phyloP scores from a whole-genome alignment of 1,140 invertebrate species.

The Eubasilissa regina region DNA sequence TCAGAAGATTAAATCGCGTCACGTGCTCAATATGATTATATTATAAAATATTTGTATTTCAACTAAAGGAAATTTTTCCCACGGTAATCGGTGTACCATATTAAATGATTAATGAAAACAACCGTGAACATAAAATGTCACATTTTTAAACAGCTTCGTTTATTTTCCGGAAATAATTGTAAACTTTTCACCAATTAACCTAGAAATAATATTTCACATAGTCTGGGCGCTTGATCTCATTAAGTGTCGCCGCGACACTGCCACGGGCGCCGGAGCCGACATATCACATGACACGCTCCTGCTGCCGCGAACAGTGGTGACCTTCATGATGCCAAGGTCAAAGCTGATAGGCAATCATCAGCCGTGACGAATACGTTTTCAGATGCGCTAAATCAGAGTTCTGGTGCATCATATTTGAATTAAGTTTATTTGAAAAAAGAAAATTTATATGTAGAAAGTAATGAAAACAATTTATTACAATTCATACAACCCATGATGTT shows the following conservation, averaged over 20 bases:
- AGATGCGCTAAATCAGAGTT: background rate
- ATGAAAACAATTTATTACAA: too few relatives aligned
- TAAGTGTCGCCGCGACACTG: background rate
- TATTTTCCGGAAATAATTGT: constrained; percentile 3
- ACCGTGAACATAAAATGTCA: background rate
- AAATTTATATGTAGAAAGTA: too few relatives aligned
- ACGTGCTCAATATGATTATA: too few relatives aligned
- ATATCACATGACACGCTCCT: constrained; percentile 2
- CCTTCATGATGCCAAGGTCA: constrained; percentile 19
- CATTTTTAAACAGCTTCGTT: background rate
- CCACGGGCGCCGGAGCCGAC: background rate
- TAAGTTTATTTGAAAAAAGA: too few relatives aligned
- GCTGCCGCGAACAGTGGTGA: background rate
- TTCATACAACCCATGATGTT: too few relatives aligned
- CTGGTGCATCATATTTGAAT: too few relatives aligned
- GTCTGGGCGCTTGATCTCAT: background rate
- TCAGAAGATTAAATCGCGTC: too few relatives aligned
- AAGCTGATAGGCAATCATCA: background rate
- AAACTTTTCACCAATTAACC: constrained; percentile 15
- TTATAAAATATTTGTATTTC: too few relatives aligned
- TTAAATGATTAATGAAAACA: background rate
- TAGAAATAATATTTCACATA: constrained; percentile 14
- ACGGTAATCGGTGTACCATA: too few relatives aligned
- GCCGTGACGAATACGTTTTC: background rate
- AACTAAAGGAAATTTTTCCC: too few relatives aligned